Evolutionary conservation across 1,140 invertebrate genomes (phyloP).

Genomic region (Cataglyphis hispanica): DNA sequence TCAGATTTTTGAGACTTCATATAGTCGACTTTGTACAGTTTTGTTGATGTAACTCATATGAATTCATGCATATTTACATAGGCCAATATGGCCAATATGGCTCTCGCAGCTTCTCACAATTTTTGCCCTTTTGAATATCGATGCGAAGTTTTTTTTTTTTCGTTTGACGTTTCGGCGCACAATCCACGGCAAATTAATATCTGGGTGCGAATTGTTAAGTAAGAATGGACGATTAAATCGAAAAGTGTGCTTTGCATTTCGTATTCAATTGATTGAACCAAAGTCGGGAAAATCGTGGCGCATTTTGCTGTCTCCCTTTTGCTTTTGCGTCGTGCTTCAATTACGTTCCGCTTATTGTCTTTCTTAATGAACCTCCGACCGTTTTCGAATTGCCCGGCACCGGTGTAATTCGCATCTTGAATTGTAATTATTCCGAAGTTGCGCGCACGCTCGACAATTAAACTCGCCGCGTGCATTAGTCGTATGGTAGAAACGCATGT

Average conservation of each 20-base stretch:
- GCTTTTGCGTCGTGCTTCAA: not conserved
- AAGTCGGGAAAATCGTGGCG: slow-evolving; percentile 19
- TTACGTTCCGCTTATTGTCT: slow-evolving; percentile 69
- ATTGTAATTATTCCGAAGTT: slow-evolving; percentile 72
- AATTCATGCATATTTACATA: slow-evolving; percentile 54
- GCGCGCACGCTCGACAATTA: slow-evolving; percentile 45
- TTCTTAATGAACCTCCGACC: slow-evolving; percentile 67
- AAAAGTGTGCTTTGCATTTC: slow-evolving; percentile 55
- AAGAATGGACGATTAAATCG: slow-evolving; percentile 43
- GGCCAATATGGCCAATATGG: slow-evolving; percentile 38
- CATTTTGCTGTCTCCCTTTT: slow-evolving; percentile 18
- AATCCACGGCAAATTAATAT: slow-evolving; percentile 57
- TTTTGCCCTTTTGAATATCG: slow-evolving; percentile 47
- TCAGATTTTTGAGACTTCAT: slow-evolving; percentile 24
- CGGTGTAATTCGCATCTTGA: slow-evolving; percentile 66
- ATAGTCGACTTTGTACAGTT: not conserved
- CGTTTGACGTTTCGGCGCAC: not conserved
- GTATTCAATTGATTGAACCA: slow-evolving; percentile 58
- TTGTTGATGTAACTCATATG: slow-evolving; percentile 7
- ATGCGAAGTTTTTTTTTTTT: slow-evolving; percentile 43
- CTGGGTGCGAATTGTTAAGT: slow-evolving; percentile 44
- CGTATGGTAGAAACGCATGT: slow-evolving; percentile 27
- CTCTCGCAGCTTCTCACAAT: slow-evolving; percentile 15
- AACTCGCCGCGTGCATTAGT: slow-evolving; percentile 7
- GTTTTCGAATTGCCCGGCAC: slow-evolving; percentile 62